Conservation (phyloP, 30 jellyfish, hydroid and myxozoan species). For the Hydra vulgaris region DNA sequence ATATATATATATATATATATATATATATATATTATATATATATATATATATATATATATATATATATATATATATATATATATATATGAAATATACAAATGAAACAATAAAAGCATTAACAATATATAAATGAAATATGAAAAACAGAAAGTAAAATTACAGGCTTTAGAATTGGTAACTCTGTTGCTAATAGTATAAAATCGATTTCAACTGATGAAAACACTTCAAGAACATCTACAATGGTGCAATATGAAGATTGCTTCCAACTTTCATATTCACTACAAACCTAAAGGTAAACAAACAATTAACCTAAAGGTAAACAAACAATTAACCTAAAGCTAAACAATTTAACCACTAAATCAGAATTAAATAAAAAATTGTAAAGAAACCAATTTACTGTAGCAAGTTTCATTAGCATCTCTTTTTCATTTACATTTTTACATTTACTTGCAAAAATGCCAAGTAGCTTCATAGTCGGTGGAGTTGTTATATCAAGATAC, state of each 20-base stretch:
- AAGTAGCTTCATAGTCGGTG: conserved; percentile 74
- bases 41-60: too few species aligned
- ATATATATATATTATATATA: too few species aligned
- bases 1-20: too few species aligned
- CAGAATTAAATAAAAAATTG: not conserved
- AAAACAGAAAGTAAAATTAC: conserved; percentile 80
- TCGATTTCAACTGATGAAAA: conserved; percentile 60
- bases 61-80: too few species aligned
- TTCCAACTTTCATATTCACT: conserved; percentile 95
- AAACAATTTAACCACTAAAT: not conserved
- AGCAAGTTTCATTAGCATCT: conserved; percentile 40
- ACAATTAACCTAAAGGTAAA: too few species aligned
- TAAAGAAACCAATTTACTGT: conserved; percentile 29
- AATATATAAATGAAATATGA: conserved; percentile 2
- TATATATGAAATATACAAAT: too few species aligned
- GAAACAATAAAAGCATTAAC: too few species aligned
- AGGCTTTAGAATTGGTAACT: conserved; percentile 72
- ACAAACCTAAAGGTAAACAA: too few species aligned
- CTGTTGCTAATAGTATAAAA: conserved; percentile 44
- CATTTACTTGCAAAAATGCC: conserved; percentile 43
- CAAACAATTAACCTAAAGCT: not conserved
- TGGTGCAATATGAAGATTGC: conserved; percentile 37
- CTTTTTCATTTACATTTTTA: conserved; percentile 37
- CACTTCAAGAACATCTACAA: conserved; percentile 58
- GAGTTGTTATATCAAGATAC: conserved; percentile 60